Evolutionary conservation across 2,113 vertebrate species (phyloP).

Genomic region (Ailurus styani): DNA sequence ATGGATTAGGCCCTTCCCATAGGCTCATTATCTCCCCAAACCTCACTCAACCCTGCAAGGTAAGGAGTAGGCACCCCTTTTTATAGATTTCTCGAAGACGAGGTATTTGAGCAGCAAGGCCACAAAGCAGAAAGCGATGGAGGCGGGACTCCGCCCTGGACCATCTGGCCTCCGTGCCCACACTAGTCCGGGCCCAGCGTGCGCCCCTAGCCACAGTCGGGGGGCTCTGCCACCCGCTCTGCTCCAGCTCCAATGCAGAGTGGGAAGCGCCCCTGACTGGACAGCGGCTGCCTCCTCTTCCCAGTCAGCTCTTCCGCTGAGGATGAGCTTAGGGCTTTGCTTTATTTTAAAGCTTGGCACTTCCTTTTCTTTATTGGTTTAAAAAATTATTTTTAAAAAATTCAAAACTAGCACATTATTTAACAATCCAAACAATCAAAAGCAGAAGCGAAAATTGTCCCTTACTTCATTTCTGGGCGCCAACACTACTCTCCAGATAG

Average conservation of each 20-base stretch:
- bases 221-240: neutral
- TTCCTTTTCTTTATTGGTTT: neutral
- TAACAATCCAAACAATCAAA: neutral
- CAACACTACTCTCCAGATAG: neutral
- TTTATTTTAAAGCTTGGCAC: neutral
- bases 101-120: neutral
- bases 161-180: no score
- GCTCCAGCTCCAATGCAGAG: neutral
- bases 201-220: neutral
- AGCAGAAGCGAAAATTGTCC: neutral
- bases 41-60: neutral
- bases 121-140: neutral
- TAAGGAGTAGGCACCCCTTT: neutral
- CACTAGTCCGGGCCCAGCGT: accelerated
- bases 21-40: neutral
- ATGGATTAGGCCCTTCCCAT: neutral
- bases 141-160: neutral
- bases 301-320: neutral
- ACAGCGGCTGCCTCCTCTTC: neutral
- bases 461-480: neutral
- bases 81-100: neutral
- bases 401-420: neutral
- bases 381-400: neutral
- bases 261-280: neutral
- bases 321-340: neutral